Conservation (phyloP, 2,797 vertebrate genomes). For the Fringilla coelebs region DNA sequence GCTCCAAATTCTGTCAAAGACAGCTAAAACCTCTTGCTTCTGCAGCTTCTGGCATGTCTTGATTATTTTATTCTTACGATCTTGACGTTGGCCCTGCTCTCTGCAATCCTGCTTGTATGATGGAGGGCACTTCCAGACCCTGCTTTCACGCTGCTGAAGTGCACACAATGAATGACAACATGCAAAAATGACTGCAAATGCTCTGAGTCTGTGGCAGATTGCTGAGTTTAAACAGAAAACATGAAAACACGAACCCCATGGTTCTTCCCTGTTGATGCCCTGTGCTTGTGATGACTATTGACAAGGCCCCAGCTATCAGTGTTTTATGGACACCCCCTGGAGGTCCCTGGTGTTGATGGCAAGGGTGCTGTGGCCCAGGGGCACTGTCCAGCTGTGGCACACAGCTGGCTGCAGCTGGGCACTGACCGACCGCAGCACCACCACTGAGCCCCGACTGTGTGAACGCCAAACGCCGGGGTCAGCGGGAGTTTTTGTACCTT, state of each 20-base stretch:
- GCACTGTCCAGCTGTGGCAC: neutral
- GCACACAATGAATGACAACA: neutral
- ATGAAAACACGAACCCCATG: neutral
- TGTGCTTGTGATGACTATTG: neutral
- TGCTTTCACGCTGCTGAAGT: neutral
- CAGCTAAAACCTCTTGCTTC: neutral
- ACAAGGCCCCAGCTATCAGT: neutral
- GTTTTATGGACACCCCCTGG: accelerated
- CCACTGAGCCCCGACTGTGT: neutral
- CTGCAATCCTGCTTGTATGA: neutral
- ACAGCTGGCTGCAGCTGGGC: neutral
- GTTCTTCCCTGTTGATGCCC: neutral
- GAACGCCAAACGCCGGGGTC: accelerated
- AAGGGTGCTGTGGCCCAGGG: neutral
- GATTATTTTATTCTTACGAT: neutral
- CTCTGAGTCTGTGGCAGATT: neutral
- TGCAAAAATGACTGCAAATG: neutral
- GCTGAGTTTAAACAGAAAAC: neutral
- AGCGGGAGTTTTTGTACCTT: neutral
- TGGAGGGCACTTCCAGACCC: neutral
- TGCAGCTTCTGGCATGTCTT: neutral
- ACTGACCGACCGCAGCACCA: accelerated
- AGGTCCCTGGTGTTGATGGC: neutral
- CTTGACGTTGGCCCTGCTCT: accelerated
- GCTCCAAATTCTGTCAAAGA: neutral